Evolutionary conservation across 1,140 invertebrate genomes (phyloP).

Genomic region (Plodia interpunctella): DNA sequence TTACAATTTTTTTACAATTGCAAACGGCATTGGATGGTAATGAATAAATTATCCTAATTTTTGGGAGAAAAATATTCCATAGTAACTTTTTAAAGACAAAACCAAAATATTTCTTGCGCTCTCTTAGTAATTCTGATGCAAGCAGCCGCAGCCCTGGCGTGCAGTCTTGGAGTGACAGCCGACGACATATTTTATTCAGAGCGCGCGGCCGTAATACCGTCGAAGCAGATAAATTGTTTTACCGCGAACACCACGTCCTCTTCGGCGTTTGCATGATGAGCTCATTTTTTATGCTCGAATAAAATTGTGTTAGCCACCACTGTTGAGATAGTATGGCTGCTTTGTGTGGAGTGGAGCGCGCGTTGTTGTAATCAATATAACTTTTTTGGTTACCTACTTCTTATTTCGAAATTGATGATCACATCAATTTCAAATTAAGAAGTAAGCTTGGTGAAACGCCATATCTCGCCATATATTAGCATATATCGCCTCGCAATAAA

Average conservation of each 20-base stretch:
- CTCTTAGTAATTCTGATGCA: not conserved
- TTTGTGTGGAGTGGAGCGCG: slow-evolving; percentile 25
- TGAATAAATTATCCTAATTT: too few relatives aligned
- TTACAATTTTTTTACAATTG: too few relatives aligned
- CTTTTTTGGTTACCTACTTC: too few relatives aligned
- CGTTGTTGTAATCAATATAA: not conserved
- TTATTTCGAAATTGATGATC: too few relatives aligned
- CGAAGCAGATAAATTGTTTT: slow-evolving; percentile 77
- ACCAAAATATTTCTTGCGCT: too few relatives aligned
- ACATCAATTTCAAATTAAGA: too few relatives aligned
- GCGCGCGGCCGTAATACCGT: slow-evolving; percentile 67
- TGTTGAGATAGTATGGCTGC: slow-evolving; percentile 38
- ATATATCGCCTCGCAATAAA: too few relatives aligned
- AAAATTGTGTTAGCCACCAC: slow-evolving; percentile 71
- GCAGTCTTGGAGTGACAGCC: slow-evolving; percentile 60
- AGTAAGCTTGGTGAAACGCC: too few relatives aligned
- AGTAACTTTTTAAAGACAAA: too few relatives aligned
- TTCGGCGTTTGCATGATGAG: slow-evolving; percentile 74
- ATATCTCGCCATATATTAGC: too few relatives aligned
- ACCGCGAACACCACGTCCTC: slow-evolving; percentile 67
- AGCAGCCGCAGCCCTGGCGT: slow-evolving; percentile 33
- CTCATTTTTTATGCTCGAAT: slow-evolving; percentile 74
- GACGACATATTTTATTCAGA: slow-evolving; percentile 75
- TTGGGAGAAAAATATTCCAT: too few relatives aligned
- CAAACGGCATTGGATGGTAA: too few relatives aligned